phyloP scores from a whole-genome alignment of 2,888 invertebrate species.

The Dermolepida albohirtum region DNA sequence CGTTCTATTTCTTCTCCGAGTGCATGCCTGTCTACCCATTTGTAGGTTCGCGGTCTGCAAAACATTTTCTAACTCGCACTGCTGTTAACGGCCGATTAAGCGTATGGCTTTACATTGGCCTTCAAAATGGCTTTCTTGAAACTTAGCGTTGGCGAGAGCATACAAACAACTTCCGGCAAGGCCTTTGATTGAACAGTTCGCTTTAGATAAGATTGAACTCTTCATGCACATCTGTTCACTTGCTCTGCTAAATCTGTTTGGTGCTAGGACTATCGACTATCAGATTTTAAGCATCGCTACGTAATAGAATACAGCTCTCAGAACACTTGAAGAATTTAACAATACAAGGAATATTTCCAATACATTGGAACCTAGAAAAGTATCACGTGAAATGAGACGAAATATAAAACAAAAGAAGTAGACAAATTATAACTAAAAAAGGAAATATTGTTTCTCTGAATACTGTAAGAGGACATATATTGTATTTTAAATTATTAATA shows the following conservation, averaged over 20 bases:
- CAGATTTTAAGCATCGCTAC: background rate
- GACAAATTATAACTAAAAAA: too few species aligned
- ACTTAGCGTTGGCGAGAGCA: constrained; percentile 2
- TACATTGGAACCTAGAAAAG: too few species aligned
- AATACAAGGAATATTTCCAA: background rate
- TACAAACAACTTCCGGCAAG: constrained; percentile 11
- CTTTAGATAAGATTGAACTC: background rate
- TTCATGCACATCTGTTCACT: constrained; percentile 5
- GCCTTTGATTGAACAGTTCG: constrained; percentile 11
- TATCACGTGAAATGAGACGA: too few species aligned
- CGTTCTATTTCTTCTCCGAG: background rate
- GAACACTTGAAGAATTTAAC: background rate
- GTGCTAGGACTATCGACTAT: background rate
- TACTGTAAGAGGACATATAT: too few species aligned
- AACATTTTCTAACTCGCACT: constrained; percentile 4
- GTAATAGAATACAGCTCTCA: background rate
- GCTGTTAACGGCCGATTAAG: constrained; percentile 20
- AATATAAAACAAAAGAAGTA: too few species aligned
- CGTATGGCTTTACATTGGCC: constrained; percentile 9
- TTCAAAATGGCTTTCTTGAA: background rate
- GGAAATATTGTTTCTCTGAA: too few species aligned
- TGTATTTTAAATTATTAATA: too few species aligned
- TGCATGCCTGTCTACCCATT: background rate
- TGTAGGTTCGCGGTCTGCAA: background rate
- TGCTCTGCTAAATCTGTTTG: background rate